A percentile compares a stretch with the other conserved stretches of the same genome.
Evolutionary conservation across 1,140 invertebrate genomes (phyloP).

Genomic region (Centruroides vittatus): DNA sequence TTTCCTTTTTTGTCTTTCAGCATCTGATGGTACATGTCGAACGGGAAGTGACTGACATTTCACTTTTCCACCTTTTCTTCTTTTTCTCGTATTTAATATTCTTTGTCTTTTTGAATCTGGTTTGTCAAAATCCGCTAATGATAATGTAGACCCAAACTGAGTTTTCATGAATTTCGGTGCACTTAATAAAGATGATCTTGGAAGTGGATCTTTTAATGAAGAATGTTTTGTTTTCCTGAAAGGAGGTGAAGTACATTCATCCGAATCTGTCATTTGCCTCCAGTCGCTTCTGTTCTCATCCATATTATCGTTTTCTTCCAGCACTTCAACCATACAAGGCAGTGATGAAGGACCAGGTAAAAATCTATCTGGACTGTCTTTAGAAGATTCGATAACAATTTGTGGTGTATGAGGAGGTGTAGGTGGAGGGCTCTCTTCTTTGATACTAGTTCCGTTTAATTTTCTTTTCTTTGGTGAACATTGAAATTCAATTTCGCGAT

Average conservation of each 20-base stretch:
- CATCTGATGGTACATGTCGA: slow-evolving; percentile 41
- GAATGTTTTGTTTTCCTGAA: not conserved
- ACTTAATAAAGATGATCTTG: slow-evolving; percentile 6
- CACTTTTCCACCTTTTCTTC: not conserved
- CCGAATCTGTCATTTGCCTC: not conserved
- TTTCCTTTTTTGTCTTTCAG: slow-evolving; percentile 80
- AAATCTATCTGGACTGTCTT: not conserved
- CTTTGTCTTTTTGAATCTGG: slow-evolving; percentile 6
- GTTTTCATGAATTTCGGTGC: slow-evolving; percentile 17
- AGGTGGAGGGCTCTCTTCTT: not conserved
- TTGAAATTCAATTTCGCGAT: slow-evolving; percentile 4
- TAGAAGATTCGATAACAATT: slow-evolving; percentile 10
- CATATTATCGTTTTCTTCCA: not conserved
- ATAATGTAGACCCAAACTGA: slow-evolving; percentile 16
- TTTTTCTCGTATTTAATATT: slow-evolving; percentile 3
- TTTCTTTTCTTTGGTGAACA: no score
- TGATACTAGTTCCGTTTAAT: slow-evolving; percentile 1
- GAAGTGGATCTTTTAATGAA: not conserved
- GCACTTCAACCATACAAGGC: not conserved
- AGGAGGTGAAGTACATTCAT: not conserved
- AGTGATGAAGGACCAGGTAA: not conserved
- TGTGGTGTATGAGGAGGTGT: slow-evolving; percentile 7
- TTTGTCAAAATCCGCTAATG: slow-evolving; percentile 16
- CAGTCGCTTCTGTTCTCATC: no score
- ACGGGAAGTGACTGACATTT: slow-evolving; percentile 1